Percentiles rank a stretch among this genome's conserved stretches.
Conservation (phyloP, 2,888 invertebrate species). For the Macrophya alboannulata region DNA sequence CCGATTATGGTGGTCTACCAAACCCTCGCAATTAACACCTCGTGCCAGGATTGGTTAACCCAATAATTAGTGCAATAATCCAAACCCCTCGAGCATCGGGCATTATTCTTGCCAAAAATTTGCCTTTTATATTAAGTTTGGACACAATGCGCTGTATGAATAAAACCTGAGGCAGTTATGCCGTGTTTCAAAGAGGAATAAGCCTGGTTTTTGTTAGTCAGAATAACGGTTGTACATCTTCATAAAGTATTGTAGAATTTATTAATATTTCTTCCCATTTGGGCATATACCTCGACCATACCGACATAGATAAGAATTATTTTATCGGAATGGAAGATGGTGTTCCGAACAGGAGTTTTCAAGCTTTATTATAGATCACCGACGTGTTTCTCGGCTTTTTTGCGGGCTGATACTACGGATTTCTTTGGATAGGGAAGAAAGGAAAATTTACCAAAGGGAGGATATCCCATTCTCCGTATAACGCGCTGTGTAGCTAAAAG, state of each 20-base stretch:
- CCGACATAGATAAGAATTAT: not conserved
- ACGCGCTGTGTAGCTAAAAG: not conserved
- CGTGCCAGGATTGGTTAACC: not conserved
- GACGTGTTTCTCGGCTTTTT: not conserved
- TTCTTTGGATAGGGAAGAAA: conserved; percentile 21
- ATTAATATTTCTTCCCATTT: not conserved
- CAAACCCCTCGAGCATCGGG: not conserved
- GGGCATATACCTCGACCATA: not conserved
- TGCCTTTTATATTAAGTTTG: not conserved
- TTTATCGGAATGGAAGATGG: not conserved
- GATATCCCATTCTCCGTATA: not conserved
- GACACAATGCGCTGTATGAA: not conserved
- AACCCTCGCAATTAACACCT: not conserved
- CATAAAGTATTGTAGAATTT: not conserved
- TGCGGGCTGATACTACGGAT: not conserved
- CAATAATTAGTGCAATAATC: not conserved
- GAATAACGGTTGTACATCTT: not conserved
- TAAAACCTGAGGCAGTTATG: not conserved
- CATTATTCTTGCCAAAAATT: not conserved
- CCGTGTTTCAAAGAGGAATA: not conserved
- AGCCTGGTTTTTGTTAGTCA: not conserved
- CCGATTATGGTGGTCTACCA: not conserved
- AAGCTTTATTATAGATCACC: not conserved
- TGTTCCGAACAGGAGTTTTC: not conserved
- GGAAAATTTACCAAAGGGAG: conserved; percentile 8